Evolutionary conservation across 2,797 vertebrate genomes (phyloP), one percentile per base, ranked within the genome.

Genomic region (Chelmon rostratus): DNA sequence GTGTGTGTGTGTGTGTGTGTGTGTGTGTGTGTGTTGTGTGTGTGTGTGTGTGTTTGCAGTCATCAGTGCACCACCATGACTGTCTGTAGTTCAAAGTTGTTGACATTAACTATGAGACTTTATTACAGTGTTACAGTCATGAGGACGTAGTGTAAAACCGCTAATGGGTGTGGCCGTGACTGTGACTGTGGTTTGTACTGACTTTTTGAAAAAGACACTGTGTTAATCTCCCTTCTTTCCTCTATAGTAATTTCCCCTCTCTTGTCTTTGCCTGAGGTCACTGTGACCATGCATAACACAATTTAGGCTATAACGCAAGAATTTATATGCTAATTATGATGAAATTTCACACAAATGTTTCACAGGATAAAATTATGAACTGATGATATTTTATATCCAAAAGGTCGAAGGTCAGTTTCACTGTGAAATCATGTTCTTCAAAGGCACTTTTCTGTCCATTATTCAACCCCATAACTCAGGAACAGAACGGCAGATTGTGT

Each of bases 131-230:
- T 70, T 68, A 50, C 8, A 72, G 54, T 79, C n/a, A 37, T 37
- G 31, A 81, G 62, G 68, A 78, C 50, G 31, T 50, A 49, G 28
- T 9, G 9, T 46, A 15, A 44, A 67, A 44, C 62, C 1, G 13
- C 66, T 44, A 62, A 63, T 52, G 62, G 67, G 52, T 78, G 78
- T 73, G 68, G 33, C 65, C n/a, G n/a, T 35, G 3, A 61, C n/a
- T 79, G 58, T 62, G 66, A 73, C 58, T 74, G 80, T 79, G 65
- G 65, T 78, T 69, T 66, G 8, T 71, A 16, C 31, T 35, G 19
- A 82, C 64, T 65, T 78, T 73, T 0, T 0, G 10, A 28, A 44
- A 57, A 73, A 9, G 4, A 9, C 4, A 13, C n/a, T n/a, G 23
- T 52, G 25, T 65, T 72, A 35, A 52, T 46, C 25, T 79, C 13